Base-by-base conservation (phyloP, 2,113 vertebrate species). In the Semnornis frantzii region DNA sequence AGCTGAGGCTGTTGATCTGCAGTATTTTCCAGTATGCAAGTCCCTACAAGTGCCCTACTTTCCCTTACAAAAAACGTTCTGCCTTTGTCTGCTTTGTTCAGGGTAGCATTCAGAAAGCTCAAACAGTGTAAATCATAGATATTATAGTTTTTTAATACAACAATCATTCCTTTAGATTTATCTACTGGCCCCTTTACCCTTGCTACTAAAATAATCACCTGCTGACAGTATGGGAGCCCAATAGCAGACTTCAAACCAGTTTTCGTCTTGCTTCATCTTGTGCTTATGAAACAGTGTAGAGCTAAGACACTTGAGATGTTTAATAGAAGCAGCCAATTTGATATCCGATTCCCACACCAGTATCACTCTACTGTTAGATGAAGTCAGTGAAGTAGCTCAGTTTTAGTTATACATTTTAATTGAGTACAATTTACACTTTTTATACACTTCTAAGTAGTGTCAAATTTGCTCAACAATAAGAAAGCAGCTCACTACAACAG, bases 371-470 rank as follows among this genome's bases (percentile, higher is more conserved):
- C n/a, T 76, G 28, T 86, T 92, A 59, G 71, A 80, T 65, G 91
- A 81, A 55, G 57, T 27, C 93, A 87, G 54, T 50, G 34, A 78
- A 94, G 39, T 4, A 72, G 88, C 86, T 89, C 72, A 74, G 73
- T 78, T 89, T 57, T 15, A 83, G 52, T 66, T 75, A 79, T 14
- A 50, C 55, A 25, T 81, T 94, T 94, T 92, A 96, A 93, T 71
- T 94, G 85, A 90, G 58, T 25, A 90, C 65, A 93, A 85, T 90
- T 96, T 94, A 94, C 65, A 93, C 52, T 82, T 59, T 92, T 85
- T 28, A 92, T 66, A 94, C 62, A 90, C 65, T 64, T 84, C 30
- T 58, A 85, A 94, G 62, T 8, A 90, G 58, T 54, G 0, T 52
- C 17, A 15, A 52, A 83, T 88, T 84, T 78, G 70, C 62, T 92